Conservation (phyloP, 1,140 invertebrate species). For the Sarcophaga peregrina region DNA sequence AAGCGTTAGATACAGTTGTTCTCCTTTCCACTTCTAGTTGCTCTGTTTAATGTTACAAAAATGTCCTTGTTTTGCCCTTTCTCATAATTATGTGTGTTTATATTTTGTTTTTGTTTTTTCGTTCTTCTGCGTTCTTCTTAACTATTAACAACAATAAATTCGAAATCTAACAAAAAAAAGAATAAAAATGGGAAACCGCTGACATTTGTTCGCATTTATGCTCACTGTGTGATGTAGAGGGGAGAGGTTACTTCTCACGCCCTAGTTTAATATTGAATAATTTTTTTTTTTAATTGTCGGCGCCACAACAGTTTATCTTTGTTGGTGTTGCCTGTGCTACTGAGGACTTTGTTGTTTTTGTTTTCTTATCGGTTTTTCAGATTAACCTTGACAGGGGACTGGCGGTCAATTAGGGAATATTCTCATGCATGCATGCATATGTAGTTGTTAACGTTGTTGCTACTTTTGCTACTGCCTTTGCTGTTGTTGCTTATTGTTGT, state of each 20-base stretch:
- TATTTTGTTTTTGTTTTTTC: constrained; percentile 46
- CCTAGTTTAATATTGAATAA: background rate
- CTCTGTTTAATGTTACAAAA: background rate
- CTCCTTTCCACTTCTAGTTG: background rate
- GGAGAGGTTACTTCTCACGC: background rate
- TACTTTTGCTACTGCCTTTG: background rate
- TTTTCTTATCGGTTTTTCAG: constrained; percentile 53
- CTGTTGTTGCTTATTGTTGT: background rate
- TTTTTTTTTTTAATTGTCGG: background rate
- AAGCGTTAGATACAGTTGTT: too few species aligned
- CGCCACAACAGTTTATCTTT: background rate
- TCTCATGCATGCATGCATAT: constrained; percentile 19
- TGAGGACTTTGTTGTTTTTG: background rate
- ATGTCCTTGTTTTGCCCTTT: constrained; percentile 59
- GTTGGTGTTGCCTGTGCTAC: background rate
- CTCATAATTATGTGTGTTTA: constrained; percentile 34
- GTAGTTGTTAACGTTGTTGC: background rate
- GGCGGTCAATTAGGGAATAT: constrained; percentile 43
- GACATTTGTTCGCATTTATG: constrained; percentile 38
- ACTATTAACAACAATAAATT: too few species aligned
- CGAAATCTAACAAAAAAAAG: background rate
- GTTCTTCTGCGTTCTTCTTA: too few species aligned
- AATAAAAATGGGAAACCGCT: constrained; percentile 8
- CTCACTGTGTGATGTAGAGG: background rate
- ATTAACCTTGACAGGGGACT: constrained; percentile 43